Percentiles rank a stretch among this genome's conserved stretches.
These are phyloP conservation scores for Bombus turneri DNA, from an alignment of 1,140 invertebrate species.

Conservation along the genomic window DNA sequence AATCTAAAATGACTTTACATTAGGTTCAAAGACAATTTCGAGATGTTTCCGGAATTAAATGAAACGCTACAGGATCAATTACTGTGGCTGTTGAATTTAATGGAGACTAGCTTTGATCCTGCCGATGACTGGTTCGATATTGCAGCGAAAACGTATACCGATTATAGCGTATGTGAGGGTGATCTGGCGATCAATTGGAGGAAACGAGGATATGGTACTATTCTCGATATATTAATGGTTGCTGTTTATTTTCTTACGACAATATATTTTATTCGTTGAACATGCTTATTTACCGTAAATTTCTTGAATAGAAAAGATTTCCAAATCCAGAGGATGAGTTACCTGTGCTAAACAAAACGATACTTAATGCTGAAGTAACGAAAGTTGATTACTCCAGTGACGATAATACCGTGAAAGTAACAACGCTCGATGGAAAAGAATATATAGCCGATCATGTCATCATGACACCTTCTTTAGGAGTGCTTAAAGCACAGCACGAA, in stretches of 20 bases:
- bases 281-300: background rate
- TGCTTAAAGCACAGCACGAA: constrained; percentile 76
- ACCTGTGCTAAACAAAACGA: constrained; percentile 71
- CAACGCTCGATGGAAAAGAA: constrained; percentile 71
- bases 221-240: constrained; percentile 85
- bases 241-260: background rate
- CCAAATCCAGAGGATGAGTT: constrained; percentile 70
- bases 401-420: constrained; percentile 66
- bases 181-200: constrained; percentile 85
- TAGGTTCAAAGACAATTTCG: constrained; percentile 56
- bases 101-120: constrained; percentile 82
- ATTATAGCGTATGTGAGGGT: constrained; percentile 84
- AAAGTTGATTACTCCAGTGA: constrained; percentile 69
- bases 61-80: constrained; percentile 74
- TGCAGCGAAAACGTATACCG: constrained; percentile 78
- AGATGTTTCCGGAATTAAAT: constrained; percentile 52
- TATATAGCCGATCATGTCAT: constrained; percentile 78
- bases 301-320: constrained; percentile 70
- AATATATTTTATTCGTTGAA: background rate
- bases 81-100: constrained; percentile 80
- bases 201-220: constrained; percentile 83
- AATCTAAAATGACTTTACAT: background rate
- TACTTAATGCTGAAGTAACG: constrained; percentile 73
- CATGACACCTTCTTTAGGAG: constrained; percentile 81
- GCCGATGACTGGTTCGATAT: constrained; percentile 84